Base-by-base conservation (phyloP, 2,113 vertebrate genomes). In the Girardinichthys multiradiatus region DNA sequence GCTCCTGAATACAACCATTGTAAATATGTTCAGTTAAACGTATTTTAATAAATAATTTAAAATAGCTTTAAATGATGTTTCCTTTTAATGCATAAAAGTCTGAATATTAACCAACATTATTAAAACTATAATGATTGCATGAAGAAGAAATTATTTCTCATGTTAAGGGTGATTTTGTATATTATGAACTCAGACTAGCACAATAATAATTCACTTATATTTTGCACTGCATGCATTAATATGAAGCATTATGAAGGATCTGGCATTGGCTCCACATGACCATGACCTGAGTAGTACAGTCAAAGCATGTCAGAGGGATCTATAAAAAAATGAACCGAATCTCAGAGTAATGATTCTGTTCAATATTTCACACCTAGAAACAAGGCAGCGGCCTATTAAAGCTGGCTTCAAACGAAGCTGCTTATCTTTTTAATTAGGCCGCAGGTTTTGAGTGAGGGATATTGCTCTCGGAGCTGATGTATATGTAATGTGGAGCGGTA, bases 381-480 rank as follows among this genome's bases (percentile, higher is more conserved):
- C 88, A 90, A 86, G 85, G 81, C 82, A 19, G 79, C 72, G 33
- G 78, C 75, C 81, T 33, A 79, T 89, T 86, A 90, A 79, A 79
- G 74, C 60, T 0, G 57, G 57, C 86, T 88, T 88, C 86, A 88
- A 88, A 88, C 75, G 64, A 30, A 77, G 84, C 81, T 60, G 76
- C 90, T 92, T 90, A 90, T 90, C 87, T 92, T 90, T 89, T 88
- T 90, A 90, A 90, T 91, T 89, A 90, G 86, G 87, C 88, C 21
- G 77, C 88, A 82, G 90, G 83, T 87, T 85, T 86, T 77, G 87
- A 88, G 82, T 57, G 29, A 64, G 83, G 48, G 64, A 82, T 86
- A 77, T 64, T 73, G 85, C 85, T 48, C 72, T 58, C 60, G 0
- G 70, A 57, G 85, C 87, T 83, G 82, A 89, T 85, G 89, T 88